phyloP scores from a whole-genome alignment of 30 jellyfish, hydroid and myxozoan species.

The Turritopsis rubra region DNA sequence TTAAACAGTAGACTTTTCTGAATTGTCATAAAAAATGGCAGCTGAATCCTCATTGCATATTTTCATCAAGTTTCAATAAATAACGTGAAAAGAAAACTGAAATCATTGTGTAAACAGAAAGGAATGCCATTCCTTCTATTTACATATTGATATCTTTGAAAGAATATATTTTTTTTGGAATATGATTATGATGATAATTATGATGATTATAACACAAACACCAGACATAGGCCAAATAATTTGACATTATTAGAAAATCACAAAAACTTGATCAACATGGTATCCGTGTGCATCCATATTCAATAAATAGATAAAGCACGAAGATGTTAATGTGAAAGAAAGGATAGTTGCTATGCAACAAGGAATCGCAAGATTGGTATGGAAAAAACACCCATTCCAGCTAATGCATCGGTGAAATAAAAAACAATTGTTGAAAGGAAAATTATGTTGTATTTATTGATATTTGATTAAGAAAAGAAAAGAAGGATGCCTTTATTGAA shows the following conservation, averaged over 20 bases:
- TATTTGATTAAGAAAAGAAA: neutral
- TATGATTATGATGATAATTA: too few species aligned
- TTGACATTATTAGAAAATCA: neutral
- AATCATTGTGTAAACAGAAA: neutral
- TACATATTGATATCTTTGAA: neutral
- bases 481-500: neutral
- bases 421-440: neutral
- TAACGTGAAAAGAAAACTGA: neutral
- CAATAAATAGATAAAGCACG: neutral
- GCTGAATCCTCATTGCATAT: conserved; percentile 11
- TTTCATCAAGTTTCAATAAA: neutral
- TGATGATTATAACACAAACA: neutral
- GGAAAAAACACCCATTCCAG: conserved; percentile 1
- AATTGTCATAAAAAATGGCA: conserved; percentile 1
- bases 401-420: neutral
- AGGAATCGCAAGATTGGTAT: conserved; percentile 4
- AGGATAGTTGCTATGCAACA: conserved; percentile 14
- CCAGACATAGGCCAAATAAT: neutral
- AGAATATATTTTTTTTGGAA: too few species aligned
- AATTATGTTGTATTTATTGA: neutral
- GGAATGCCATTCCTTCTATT: neutral
- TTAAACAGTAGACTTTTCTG: neutral
- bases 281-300: neutral
- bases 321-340: neutral
- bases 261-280: neutral